Evolutionary conservation across 2,888 invertebrate genomes (phyloP), one percentile per base, ranked within the genome.

Genomic region (Drosophila buzzatii): DNA sequence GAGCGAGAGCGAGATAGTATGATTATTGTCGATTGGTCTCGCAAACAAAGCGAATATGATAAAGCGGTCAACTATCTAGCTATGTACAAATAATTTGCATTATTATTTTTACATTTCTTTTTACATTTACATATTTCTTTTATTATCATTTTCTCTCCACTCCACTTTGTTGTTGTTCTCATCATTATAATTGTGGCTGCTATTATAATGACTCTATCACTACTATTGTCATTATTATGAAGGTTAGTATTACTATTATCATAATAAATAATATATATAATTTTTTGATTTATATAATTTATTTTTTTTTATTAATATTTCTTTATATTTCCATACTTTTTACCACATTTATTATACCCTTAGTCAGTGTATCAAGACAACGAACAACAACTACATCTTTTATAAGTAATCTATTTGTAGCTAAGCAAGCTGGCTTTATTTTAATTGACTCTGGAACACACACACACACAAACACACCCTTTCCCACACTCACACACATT

Each of bases 381-480:
- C 5, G 10, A 3, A 9, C 55, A 31, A 14, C 27, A 14, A 18
- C 18, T 18, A 18, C 27, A 31, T 31, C 18, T 44, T 42, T 42
- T 20, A 57, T 9, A 5, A 57, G 42, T 57, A 33, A 20, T 57
- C 42, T 31, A 33, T 57, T 44, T 44, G 10, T 27, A 56, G 27
- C 27, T 9, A 31, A 45, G 27, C 35, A 45, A 31, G 16, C 37
- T 53, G 53, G 41, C 31, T 44, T 44, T 55, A 39, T 51, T 72
- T 44, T 37, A 51, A 56, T 44, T 41, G 44, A 51, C 35, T 44
- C 1, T 10, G 1, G 18, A 41, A 31, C 42, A 59, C 18, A 52
- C 14, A 27, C 23, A 23, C 23, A 16, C n/a, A 23, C 20, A 42
- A 31, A 44, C 10, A n/a, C 27, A 16, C 5, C 14, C 23, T 23